Percentiles rank a stretch among this genome's conserved stretches.
Conservation (phyloP, 2,797 vertebrate genomes). For the Pangasius sanitwongsei region DNA sequence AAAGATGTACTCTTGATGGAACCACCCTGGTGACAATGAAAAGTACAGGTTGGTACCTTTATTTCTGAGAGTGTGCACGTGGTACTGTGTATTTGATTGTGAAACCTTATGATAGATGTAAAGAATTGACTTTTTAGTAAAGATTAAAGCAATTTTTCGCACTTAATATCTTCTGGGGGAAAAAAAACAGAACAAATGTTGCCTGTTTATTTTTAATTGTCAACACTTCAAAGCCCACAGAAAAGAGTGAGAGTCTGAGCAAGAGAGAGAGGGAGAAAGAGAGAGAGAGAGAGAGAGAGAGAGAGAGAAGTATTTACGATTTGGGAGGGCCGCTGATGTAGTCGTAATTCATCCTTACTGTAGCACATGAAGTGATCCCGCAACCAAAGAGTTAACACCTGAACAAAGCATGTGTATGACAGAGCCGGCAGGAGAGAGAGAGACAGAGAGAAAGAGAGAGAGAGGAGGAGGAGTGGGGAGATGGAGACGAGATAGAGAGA, state of each 20-base stretch:
- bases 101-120: neutral
- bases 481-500: slow-evolving; percentile 38
- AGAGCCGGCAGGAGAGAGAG: neutral
- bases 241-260: neutral
- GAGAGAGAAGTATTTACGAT: slow-evolving; percentile 12
- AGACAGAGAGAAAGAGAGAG: too few relatives aligned
- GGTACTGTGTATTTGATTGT: neutral
- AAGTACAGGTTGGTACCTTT: neutral
- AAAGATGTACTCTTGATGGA: neutral
- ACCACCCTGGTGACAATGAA: neutral
- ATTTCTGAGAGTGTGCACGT: neutral
- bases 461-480: slow-evolving; percentile 26
- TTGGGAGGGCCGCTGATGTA: slow-evolving; percentile 12
- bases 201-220: neutral
- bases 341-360: slow-evolving; percentile 27
- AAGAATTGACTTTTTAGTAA: too few relatives aligned
- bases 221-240: neutral
- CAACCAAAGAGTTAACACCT: slow-evolving; percentile 48
- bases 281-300: neutral
- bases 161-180: neutral
- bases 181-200: neutral
- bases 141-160: neutral
- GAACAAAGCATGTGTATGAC: slow-evolving; percentile 41
- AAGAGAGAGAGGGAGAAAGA: neutral
- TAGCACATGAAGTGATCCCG: slow-evolving; percentile 16